A percentile compares a stretch with the other conserved stretches of the same genome.
Evolutionary conservation across 1,140 invertebrate genomes (phyloP).

Genomic region (Drosophila kepulauana): DNA sequence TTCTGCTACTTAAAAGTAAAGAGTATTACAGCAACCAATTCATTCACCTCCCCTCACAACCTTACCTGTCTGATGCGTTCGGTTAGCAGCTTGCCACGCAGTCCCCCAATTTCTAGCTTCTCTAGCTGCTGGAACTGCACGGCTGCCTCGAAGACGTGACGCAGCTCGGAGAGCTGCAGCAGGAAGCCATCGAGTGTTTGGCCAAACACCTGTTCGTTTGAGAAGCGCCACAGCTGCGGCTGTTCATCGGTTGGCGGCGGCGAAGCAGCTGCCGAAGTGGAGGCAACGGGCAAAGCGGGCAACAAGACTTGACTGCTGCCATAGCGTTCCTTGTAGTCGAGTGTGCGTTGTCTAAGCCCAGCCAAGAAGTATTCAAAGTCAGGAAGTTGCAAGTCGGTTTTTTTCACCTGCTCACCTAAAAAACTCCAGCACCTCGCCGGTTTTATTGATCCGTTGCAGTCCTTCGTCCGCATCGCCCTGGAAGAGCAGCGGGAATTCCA

Average conservation of each 20-base stretch:
- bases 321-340: constrained; percentile 79
- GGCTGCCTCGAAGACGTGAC: constrained; percentile 89
- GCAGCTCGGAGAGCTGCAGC: constrained; percentile 85
- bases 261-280: background rate
- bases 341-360: constrained; percentile 47
- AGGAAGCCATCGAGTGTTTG: constrained; percentile 88
- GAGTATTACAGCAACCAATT: too few species aligned
- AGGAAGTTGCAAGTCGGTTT: background rate
- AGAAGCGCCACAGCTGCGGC: constrained; percentile 88
- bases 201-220: constrained; percentile 89
- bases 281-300: constrained; percentile 52
- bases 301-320: constrained; percentile 85
- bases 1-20: too few species aligned
- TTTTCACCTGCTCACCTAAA: constrained; percentile 57
- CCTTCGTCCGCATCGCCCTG: constrained; percentile 87
- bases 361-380: background rate
- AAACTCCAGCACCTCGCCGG: constrained; percentile 67
- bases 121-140: constrained; percentile 93
- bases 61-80: constrained; percentile 86
- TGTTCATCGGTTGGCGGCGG: constrained; percentile 57
- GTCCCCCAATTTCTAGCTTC: constrained; percentile 92
- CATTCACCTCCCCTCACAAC: constrained; percentile 29
- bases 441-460: constrained; percentile 72
- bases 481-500: constrained; percentile 88
- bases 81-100: constrained; percentile 88